These are phyloP conservation scores for Heloderma charlesbogerti DNA, from an alignment of 2,113 vertebrate genomes.

Conservation along the genomic window DNA sequence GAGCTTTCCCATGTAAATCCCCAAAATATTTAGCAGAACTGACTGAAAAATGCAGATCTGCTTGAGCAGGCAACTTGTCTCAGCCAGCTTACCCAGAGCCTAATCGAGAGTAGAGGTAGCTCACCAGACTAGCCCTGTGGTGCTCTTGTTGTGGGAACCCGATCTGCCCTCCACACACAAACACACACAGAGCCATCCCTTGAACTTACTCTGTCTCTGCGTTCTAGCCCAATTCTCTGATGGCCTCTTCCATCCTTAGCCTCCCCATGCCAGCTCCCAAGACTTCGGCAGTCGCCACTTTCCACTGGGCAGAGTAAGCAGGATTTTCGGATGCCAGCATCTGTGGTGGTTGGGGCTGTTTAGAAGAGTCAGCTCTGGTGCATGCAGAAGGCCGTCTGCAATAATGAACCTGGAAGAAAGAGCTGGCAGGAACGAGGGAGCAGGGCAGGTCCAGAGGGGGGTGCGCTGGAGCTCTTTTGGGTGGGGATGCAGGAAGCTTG, in stretches of 20 bases:
- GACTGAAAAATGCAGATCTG: conserved; percentile 16
- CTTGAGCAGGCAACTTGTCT: conserved; percentile 8
- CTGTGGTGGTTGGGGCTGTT: neutral
- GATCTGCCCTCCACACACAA: neutral
- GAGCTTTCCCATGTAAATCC: conserved; percentile 71
- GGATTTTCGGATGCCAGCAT: neutral
- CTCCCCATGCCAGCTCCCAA: neutral
- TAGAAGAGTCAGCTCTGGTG: neutral
- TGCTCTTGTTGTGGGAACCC: neutral
- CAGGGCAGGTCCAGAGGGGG: neutral
- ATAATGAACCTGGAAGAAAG: neutral
- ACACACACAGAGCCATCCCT: neutral
- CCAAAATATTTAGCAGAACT: conserved; percentile 73
- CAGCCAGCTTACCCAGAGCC: neutral
- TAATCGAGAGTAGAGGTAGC: neutral
- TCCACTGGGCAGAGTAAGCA: neutral
- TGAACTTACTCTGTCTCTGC: neutral
- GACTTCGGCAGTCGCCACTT: neutral
- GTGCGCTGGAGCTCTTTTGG: neutral
- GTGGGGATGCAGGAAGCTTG: neutral
- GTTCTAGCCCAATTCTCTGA: neutral
- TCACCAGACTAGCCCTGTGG: neutral
- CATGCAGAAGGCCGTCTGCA: neutral
- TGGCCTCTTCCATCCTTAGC: neutral
- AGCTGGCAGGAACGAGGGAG: neutral